Evolutionary conservation across 2,113 vertebrate species (phyloP), one percentile per base, ranked within the genome.

Genomic region (Bostrychus sinensis): DNA sequence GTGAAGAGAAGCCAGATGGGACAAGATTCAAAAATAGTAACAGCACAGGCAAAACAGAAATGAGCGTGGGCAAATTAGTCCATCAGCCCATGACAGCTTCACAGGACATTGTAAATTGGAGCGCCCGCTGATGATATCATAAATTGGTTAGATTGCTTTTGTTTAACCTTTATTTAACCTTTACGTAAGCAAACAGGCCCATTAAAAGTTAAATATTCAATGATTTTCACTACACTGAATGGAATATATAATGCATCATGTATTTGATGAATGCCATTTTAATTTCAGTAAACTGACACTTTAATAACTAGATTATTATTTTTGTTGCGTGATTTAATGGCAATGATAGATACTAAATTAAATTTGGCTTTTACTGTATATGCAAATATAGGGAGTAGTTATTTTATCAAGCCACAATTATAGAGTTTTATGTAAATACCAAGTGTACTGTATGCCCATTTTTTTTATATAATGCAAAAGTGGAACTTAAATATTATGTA

Each of bases 1-100:
- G 78, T 68, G 78, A 82, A 43, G 71, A 71, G 46, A 12, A 39
- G 56, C 88, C 91, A 92, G 91, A 91, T 92, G 89, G 82, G 90
- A 89, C 88, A 61, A 56, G 64, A 62, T 84, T 89, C 76, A 74
- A 84, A 90, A 90, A 91, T 91, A 90, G 87, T 62, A 84, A 84
- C 82, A 23, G 19, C 19, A 55, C n/a, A 54, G 19, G 16, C 30
- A 23, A 46, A 66, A 69, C 55, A 69, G 13, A 68, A 60, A 62
- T 77, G 66, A 45, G 66, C 23, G 48, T 48, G 48, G 60, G 74
- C 5, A 85, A 80, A 90, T 92, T 81, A 89, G 78, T 84, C 65
- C 23, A 74, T 86, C 75, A 85, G 57, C 36, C 36, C 34, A 53
- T 85, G 85, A 81, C 87, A 85, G 78, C 61, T 85, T 89, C 63